Evolutionary conservation across 2,113 vertebrate genomes (phyloP).

Genomic region (Callithrix jacchus): DNA sequence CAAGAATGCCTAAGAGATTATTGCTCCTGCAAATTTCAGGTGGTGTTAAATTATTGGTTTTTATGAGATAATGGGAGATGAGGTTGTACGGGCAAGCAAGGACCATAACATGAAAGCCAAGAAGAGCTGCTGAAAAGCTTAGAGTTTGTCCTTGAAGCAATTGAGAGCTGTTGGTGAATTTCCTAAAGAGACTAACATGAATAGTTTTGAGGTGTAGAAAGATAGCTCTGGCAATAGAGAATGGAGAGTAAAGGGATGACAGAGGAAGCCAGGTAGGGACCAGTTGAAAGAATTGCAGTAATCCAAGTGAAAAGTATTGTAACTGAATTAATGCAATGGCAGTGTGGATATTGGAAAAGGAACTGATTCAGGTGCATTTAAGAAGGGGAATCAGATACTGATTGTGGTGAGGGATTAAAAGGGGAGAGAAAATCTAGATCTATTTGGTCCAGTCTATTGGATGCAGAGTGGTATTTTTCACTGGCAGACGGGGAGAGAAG

Average conservation of each 20-base stretch:
- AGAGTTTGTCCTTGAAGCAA: conserved; percentile 23
- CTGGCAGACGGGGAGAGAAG: neutral
- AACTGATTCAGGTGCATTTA: neutral
- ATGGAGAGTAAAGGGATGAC: neutral
- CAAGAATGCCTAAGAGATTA: neutral
- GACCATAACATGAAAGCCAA: neutral
- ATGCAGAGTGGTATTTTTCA: neutral
- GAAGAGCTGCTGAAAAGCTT: neutral
- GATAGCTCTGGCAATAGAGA: neutral
- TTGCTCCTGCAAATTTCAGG: neutral
- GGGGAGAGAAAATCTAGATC: neutral
- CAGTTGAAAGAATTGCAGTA: neutral
- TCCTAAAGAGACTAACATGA: neutral
- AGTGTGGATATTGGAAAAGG: neutral
- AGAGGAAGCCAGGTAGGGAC: neutral
- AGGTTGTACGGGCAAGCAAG: neutral
- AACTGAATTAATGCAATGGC: neutral
- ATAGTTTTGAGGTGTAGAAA: neutral
- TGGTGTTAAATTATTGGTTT: neutral
- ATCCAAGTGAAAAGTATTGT: neutral
- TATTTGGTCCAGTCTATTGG: neutral
- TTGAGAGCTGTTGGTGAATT: neutral
- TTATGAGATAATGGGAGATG: neutral
- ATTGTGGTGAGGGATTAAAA: neutral
- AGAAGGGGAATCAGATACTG: neutral